Evolutionary conservation across 2,797 vertebrate species (phyloP).

Genomic region (Poecilia velifera): DNA sequence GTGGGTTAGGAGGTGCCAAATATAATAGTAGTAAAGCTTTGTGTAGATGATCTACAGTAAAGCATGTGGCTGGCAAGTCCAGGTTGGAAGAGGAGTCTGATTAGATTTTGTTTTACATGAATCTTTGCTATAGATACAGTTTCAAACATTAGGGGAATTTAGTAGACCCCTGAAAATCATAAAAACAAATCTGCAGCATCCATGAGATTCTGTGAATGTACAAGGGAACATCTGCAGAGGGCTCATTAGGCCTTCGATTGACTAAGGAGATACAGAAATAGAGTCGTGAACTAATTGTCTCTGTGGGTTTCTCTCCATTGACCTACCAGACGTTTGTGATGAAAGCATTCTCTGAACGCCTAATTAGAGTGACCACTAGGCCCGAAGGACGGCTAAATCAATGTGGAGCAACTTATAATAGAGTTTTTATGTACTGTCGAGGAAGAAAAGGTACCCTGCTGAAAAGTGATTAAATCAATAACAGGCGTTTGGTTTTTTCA

Average conservation of each 20-base stretch:
- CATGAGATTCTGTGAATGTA: slow-evolving; percentile 1
- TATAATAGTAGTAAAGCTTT: no score
- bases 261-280: slow-evolving; percentile 44
- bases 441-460: neutral
- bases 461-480: neutral
- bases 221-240: slow-evolving; percentile 29
- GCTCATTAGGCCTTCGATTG: slow-evolving; percentile 59
- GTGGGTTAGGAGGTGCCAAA: neutral
- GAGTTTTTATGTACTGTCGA: slow-evolving; percentile 2
- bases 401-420: slow-evolving; percentile 32
- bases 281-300: slow-evolving; percentile 60
- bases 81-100: neutral
- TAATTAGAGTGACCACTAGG: slow-evolving; percentile 69
- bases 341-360: slow-evolving; percentile 63
- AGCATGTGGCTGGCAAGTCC: neutral
- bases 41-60: neutral
- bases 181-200: slow-evolving; percentile 30
- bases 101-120: no score
- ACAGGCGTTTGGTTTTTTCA: neutral
- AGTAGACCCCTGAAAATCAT: slow-evolving; percentile 29
- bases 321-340: slow-evolving; percentile 58
- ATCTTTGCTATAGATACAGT: neutral
- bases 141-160: neutral
- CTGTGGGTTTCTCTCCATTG: slow-evolving; percentile 56
- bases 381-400: slow-evolving; percentile 42